A percentile compares a stretch with the other conserved stretches of the same genome.
phyloP scores from a whole-genome alignment of 2,888 invertebrate genomes.

The Allacma fusca region DNA sequence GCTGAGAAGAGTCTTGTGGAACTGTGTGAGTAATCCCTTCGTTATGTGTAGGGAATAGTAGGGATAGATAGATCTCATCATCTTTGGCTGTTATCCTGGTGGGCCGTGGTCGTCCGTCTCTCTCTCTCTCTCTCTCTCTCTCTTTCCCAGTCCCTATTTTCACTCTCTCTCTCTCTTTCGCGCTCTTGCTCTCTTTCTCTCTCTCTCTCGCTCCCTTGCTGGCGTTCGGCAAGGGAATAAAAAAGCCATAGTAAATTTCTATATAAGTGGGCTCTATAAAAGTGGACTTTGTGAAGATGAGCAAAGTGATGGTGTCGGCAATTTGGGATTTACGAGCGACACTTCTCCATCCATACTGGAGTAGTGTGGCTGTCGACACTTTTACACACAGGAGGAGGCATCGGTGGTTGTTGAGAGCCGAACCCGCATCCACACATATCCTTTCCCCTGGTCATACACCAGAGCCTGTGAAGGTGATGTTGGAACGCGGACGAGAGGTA shows the following conservation, averaged over 20 bases:
- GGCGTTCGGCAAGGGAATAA: constrained; percentile 3
- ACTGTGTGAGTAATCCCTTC: background rate
- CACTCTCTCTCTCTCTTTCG: background rate
- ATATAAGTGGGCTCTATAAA: constrained; percentile 31
- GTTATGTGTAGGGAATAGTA: constrained; percentile 5
- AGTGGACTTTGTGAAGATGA: constrained; percentile 42
- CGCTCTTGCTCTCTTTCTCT: background rate
- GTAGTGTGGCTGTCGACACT: constrained; percentile 11
- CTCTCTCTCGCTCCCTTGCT: background rate
- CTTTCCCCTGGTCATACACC: background rate
- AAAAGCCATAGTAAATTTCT: constrained; percentile 27
- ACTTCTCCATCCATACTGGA: constrained; percentile 45
- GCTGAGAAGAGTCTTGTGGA: background rate
- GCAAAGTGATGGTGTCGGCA: constrained; percentile 53
- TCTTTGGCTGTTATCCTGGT: constrained; percentile 16
- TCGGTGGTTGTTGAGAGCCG: background rate
- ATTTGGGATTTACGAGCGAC: constrained; percentile 56
- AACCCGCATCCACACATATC: background rate
- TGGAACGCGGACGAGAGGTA: background rate
- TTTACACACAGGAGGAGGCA: background rate
- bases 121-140: background rate
- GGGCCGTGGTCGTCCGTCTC: constrained; percentile 13
- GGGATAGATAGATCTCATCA: constrained; percentile 39
- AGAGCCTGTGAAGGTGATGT: too few relatives aligned
- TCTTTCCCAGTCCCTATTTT: background rate